A percentile compares a stretch with the other conserved stretches of the same genome.
These are phyloP conservation scores for Caenorhabditis parvicauda DNA, from an alignment of 2,888 invertebrate genomes.

Conservation along the genomic window DNA sequence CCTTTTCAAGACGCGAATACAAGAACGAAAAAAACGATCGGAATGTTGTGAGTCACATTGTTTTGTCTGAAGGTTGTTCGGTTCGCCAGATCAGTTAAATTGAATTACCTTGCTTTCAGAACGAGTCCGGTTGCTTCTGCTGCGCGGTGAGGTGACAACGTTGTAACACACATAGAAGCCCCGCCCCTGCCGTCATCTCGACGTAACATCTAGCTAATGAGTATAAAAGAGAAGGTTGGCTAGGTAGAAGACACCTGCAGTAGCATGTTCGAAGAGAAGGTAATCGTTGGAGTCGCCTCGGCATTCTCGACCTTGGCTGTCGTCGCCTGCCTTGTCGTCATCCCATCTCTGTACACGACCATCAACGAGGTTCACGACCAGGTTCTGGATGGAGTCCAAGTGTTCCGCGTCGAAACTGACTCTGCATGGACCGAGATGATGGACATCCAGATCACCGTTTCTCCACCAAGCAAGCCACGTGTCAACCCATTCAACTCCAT, in stretches of 20 bases:
- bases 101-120: too few relatives aligned
- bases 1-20: too few relatives aligned
- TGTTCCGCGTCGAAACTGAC: conserved; percentile 50
- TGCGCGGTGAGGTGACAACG: not conserved
- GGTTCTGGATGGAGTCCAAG: conserved; percentile 46
- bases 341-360: conserved; percentile 5
- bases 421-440: conserved; percentile 51
- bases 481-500: conserved; percentile 43
- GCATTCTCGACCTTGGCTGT: conserved; percentile 6
- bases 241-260: too few relatives aligned
- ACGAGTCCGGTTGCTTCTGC: too few relatives aligned
- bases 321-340: conserved; percentile 7
- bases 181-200: too few relatives aligned
- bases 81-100: too few relatives aligned
- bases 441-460: conserved; percentile 49
- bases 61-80: too few relatives aligned
- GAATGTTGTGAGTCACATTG: too few relatives aligned
- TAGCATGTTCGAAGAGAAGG: conserved; percentile 8
- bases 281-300: conserved; percentile 5
- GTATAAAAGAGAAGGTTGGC: too few relatives aligned
- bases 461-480: conserved; percentile 52
- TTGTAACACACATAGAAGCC: not conserved
- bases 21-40: too few relatives aligned
- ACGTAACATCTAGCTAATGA: too few relatives aligned
- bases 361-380: conserved; percentile 11